Conservation (phyloP, 2,113 vertebrate species). For the Mola mola region DNA sequence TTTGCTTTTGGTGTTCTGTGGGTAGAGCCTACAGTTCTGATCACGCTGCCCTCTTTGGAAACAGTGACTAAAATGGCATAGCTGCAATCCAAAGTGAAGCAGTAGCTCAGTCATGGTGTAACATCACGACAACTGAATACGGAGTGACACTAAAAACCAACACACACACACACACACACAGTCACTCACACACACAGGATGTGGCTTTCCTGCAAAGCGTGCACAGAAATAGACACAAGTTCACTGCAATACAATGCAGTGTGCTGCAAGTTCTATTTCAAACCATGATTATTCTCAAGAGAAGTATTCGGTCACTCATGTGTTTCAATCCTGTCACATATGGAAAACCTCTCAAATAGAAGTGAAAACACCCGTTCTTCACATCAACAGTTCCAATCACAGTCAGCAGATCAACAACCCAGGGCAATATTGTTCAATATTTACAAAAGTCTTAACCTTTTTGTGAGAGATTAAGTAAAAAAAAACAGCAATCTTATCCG, state of each 20-base stretch:
- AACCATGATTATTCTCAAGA: background rate
- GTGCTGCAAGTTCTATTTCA: background rate
- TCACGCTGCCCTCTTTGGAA: conserved; percentile 7
- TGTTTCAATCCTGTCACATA: background rate
- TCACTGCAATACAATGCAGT: too few species aligned
- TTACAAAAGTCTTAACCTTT: too few species aligned
- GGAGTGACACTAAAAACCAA: conserved; percentile 8
- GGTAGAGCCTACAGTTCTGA: too few species aligned
- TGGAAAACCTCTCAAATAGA: background rate
- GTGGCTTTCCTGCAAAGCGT: conserved; percentile 52
- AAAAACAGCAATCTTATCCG: too few species aligned
- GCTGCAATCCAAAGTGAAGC: too few species aligned
- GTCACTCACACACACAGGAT: conserved; percentile 53
- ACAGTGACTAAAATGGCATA: background rate
- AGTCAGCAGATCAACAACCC: background rate
- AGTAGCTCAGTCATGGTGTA: background rate
- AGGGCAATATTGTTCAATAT: too few species aligned
- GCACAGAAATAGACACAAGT: conserved; percentile 21
- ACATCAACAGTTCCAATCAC: background rate
- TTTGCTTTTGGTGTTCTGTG: too few species aligned
- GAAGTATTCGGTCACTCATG: conserved; percentile 1
- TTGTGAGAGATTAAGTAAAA: too few species aligned
- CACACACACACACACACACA: conserved; percentile 17
- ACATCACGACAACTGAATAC: conserved; percentile 18
- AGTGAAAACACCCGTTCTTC: background rate